phyloP scores from a whole-genome alignment of 1,140 invertebrate genomes.

The Mizuhopecten yessoensis region DNA sequence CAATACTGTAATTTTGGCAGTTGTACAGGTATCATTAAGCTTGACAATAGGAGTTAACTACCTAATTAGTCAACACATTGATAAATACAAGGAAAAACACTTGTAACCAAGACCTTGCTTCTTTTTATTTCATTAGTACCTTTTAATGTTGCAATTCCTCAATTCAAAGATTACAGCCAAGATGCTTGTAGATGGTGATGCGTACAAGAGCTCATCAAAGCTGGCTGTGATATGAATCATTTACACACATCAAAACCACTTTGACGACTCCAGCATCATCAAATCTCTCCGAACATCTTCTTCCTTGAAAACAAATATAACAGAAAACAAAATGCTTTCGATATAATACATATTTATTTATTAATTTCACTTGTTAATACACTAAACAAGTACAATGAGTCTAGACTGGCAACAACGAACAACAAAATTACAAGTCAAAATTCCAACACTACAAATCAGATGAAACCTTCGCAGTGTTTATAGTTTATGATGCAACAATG shows the following conservation, averaged over 20 bases:
- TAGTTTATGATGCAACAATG: no score
- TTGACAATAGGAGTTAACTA: no score
- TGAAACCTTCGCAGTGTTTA: no score
- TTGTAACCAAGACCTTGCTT: no score
- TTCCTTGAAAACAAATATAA: not conserved
- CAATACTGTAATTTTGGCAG: no score
- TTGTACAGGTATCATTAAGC: no score
- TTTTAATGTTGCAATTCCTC: not conserved
- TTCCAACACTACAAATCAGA: not conserved
- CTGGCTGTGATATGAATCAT: conserved; percentile 81
- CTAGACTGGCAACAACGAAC: not conserved
- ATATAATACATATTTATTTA: not conserved
- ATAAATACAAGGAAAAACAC: no score
- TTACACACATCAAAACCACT: conserved; percentile 54
- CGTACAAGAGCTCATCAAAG: conserved; percentile 78
- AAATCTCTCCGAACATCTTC: not conserved
- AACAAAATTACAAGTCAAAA: not conserved
- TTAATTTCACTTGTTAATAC: not conserved
- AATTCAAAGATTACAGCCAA: not conserved
- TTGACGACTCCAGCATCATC: conserved; percentile 46
- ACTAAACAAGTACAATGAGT: not conserved
- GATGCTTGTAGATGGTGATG: not conserved
- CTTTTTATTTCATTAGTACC: no score
- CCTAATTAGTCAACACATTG: no score
- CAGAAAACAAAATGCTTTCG: not conserved